Percentiles rank a stretch among this genome's conserved stretches.
Evolutionary conservation across 2,888 invertebrate species (phyloP).

Genomic region (Sphaeridia pumilis): DNA sequence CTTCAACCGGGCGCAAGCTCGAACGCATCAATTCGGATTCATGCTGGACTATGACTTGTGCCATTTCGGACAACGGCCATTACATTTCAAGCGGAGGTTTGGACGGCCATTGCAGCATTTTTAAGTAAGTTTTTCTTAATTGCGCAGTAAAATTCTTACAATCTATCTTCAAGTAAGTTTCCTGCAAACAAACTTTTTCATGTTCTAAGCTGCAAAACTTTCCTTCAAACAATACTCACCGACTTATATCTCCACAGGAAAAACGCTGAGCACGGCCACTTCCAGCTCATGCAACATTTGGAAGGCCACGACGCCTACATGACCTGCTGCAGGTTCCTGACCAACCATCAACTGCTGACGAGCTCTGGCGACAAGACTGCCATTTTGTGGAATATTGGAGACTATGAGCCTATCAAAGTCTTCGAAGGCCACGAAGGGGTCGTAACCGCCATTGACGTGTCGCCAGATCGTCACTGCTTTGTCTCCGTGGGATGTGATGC

Average conservation of each 20-base stretch:
- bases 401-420: constrained; percentile 43
- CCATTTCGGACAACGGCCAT: not conserved
- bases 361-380: constrained; percentile 97
- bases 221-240: not conserved
- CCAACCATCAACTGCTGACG: constrained; percentile 75
- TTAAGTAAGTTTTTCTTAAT: not conserved
- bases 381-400: constrained; percentile 85
- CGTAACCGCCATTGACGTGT: not conserved
- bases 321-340: not conserved
- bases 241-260: not conserved
- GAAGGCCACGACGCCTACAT: not conserved
- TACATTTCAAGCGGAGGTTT: not conserved
- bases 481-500: not conserved
- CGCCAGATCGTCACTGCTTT: not conserved
- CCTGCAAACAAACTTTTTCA: too few relatives aligned
- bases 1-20: not conserved
- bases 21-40: not conserved
- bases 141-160: too few relatives aligned
- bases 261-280: not conserved
- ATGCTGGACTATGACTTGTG: not conserved
- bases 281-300: not conserved
- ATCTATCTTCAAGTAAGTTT: not conserved
- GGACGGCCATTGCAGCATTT: not conserved
- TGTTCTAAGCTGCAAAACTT: not conserved
- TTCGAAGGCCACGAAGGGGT: not conserved